phyloP scores from a whole-genome alignment of 2,797 vertebrate species.

The Macroramphosus scolopax region DNA sequence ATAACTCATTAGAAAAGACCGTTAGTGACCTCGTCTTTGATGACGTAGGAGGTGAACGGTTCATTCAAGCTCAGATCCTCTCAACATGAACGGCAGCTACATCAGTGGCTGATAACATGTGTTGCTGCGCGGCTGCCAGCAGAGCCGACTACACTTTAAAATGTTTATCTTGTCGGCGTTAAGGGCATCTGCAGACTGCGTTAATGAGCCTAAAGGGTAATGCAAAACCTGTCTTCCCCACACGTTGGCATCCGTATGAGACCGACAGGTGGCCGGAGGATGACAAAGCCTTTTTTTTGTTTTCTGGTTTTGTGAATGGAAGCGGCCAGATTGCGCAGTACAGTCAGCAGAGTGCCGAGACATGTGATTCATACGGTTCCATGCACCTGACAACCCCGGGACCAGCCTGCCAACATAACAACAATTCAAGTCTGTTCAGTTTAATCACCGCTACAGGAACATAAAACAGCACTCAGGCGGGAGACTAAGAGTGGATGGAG shows the following conservation, averaged over 20 bases:
- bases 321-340: slow-evolving; percentile 48
- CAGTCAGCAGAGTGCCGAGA: slow-evolving; percentile 35
- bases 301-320: slow-evolving; percentile 60
- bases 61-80: too few relatives aligned
- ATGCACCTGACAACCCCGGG: slow-evolving; percentile 43
- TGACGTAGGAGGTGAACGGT: too few relatives aligned
- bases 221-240: slow-evolving; percentile 29
- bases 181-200: slow-evolving; percentile 41
- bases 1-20: slow-evolving; percentile 21
- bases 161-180: too few relatives aligned
- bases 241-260: slow-evolving; percentile 36
- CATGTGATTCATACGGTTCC: slow-evolving; percentile 63
- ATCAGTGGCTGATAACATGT: slow-evolving; percentile 38
- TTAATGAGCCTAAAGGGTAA: slow-evolving; percentile 40
- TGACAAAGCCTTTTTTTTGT: slow-evolving; percentile 28
- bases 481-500: too few relatives aligned
- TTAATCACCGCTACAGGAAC: slow-evolving; percentile 30
- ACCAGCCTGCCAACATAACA: slow-evolving; percentile 51
- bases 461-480: not conserved
- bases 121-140: slow-evolving; percentile 19
- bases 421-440: slow-evolving; percentile 29
- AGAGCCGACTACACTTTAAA: slow-evolving; percentile 54
- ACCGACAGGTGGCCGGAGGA: slow-evolving; percentile 51
- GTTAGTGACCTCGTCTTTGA: too few relatives aligned
- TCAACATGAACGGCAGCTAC: too few relatives aligned